Percentiles rank a stretch among this genome's conserved stretches.
Conservation (phyloP, 2,888 invertebrate genomes). For the Pardosa pseudoannulata region DNA sequence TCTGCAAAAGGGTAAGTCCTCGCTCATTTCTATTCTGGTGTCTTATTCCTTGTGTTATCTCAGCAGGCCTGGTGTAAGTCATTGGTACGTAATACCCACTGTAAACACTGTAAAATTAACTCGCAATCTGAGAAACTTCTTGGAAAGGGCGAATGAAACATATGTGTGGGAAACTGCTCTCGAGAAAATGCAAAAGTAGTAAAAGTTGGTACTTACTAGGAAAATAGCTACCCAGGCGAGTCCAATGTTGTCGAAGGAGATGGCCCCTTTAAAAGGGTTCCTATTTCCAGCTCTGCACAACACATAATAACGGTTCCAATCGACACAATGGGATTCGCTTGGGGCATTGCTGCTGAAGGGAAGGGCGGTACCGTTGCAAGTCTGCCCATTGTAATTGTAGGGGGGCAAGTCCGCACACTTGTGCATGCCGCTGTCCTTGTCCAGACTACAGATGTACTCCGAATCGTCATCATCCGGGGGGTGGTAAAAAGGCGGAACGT, state of each 20-base stretch:
- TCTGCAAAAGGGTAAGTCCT: too few relatives aligned
- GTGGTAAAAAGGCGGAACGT: conserved; percentile 86
- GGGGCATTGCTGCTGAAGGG: conserved; percentile 76
- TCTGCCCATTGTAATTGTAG: conserved; percentile 83
- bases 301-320: conserved; percentile 99
- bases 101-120: too few relatives aligned
- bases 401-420: conserved; percentile 90
- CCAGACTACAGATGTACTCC: conserved; percentile 97
- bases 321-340: conserved; percentile 87
- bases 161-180: too few relatives aligned
- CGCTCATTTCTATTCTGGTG: too few relatives aligned
- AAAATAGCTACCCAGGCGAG: conserved; percentile 99
- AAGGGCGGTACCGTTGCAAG: conserved; percentile 87
- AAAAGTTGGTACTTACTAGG: conserved; percentile 85
- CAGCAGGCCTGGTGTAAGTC: too few relatives aligned
- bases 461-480: conserved; percentile 79
- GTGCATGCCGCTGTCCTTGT: conserved; percentile 97
- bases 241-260: conserved; percentile 99
- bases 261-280: conserved; percentile 99
- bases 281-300: conserved; percentile 93
- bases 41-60: too few relatives aligned
- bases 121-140: too few relatives aligned
- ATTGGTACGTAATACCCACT: too few relatives aligned
- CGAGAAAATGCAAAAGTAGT: too few relatives aligned
- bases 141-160: too few relatives aligned